Percentiles rank a stretch among this genome's conserved stretches.
Evolutionary conservation across 2,888 invertebrate genomes (phyloP).

Genomic region (Operophtera brumata): DNA sequence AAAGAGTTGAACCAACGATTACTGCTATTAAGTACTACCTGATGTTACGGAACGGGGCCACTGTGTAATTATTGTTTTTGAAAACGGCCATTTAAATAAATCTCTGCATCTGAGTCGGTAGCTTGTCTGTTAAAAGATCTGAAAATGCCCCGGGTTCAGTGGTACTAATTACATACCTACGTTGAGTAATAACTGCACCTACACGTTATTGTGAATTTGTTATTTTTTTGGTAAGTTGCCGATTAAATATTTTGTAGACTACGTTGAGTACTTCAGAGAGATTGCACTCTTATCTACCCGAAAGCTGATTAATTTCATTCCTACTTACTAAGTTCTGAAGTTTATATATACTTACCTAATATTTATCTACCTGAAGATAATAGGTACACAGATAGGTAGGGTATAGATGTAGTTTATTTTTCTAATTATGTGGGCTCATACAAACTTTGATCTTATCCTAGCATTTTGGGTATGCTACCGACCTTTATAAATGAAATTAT

Average conservation of each 20-base stretch:
- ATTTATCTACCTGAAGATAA: no score
- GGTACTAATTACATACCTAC: conserved; percentile 12
- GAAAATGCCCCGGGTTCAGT: conserved; percentile 18
- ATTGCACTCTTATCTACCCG: no score
- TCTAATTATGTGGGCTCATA: no score
- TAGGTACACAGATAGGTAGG: no score
- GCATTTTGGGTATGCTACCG: no score
- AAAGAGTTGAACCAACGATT: conserved; percentile 39
- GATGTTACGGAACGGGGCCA: conserved; percentile 26
- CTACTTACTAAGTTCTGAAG: no score
- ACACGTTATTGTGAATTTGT: neutral
- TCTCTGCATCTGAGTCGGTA: conserved; percentile 19
- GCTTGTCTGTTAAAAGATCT: conserved; percentile 15
- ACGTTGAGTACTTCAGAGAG: no score
- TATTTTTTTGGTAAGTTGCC: neutral
- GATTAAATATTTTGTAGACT: neutral
- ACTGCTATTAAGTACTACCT: conserved; percentile 53
- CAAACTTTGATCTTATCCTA: no score
- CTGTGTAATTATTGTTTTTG: conserved; percentile 18
- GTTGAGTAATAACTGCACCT: neutral
- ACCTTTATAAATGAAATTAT: no score
- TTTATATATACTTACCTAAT: no score
- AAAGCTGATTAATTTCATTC: no score
- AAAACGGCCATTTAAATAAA: conserved; percentile 23
- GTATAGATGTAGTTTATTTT: no score